phyloP scores from a whole-genome alignment of 1,140 invertebrate species.

The Arion vulgaris region DNA sequence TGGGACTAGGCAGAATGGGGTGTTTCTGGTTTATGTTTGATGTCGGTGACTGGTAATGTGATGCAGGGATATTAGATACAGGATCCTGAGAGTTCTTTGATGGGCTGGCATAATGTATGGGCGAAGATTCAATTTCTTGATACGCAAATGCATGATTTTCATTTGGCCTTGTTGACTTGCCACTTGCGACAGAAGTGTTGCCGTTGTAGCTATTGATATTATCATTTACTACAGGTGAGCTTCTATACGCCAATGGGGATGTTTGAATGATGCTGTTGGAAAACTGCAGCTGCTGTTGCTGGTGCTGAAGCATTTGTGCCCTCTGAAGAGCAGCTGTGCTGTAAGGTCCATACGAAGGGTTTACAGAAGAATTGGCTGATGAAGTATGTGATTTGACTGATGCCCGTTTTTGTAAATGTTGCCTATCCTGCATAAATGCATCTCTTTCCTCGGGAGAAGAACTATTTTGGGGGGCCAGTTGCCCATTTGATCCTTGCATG shows the following conservation, averaged over 20 bases:
- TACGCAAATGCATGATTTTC: background rate
- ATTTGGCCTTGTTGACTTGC: background rate
- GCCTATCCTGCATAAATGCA: background rate
- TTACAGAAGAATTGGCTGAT: background rate
- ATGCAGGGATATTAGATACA: background rate
- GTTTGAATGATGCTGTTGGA: background rate
- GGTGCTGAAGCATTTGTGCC: background rate
- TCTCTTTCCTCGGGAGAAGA: background rate
- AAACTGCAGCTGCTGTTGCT: background rate
- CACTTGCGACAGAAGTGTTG: background rate
- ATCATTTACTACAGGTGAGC: background rate
- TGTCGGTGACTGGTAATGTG: background rate
- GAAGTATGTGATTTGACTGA: background rate
- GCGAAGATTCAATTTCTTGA: background rate
- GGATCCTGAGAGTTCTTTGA: background rate
- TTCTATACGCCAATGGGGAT: background rate
- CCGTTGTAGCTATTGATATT: background rate
- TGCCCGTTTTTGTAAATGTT: background rate
- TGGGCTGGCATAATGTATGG: conserved; percentile 14
- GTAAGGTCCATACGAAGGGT: conserved; percentile 11
- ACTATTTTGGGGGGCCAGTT: background rate
- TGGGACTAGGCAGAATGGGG: background rate
- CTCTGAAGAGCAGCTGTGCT: background rate
- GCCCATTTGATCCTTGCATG: background rate
- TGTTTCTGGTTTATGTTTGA: background rate